Conservation (phyloP, 2,797 vertebrate genomes). For the Chelmon rostratus region DNA sequence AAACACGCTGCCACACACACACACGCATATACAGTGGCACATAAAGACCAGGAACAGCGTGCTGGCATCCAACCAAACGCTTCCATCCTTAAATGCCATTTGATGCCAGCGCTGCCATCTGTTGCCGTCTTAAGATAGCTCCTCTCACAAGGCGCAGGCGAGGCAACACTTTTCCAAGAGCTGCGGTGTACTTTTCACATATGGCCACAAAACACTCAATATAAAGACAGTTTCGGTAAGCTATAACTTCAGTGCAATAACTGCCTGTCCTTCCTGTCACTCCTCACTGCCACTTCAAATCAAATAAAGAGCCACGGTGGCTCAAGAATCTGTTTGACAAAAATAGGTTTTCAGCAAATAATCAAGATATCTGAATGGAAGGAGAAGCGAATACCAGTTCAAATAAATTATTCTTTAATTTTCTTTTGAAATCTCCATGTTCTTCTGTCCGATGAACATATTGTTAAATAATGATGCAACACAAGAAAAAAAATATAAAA, state of each 20-base stretch:
- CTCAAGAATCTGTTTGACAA: neutral
- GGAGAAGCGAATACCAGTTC: neutral
- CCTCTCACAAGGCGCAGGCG: constrained; percentile 52
- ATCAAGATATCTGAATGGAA: neutral
- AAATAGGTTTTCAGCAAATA: neutral
- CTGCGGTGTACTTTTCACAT: constrained; percentile 46
- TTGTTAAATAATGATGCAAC: neutral
- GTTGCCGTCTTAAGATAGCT: constrained; percentile 75
- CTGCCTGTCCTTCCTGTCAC: neutral
- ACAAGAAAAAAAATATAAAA: constrained; percentile 24
- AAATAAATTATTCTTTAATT: neutral
- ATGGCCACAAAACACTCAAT: constrained; percentile 41
- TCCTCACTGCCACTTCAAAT: constrained; percentile 15
- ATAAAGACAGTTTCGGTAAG: constrained; percentile 29
- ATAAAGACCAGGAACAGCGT: constrained; percentile 35
- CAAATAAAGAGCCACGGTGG: neutral
- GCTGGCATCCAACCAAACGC: constrained; percentile 60
- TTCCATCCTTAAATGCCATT: constrained; percentile 65
- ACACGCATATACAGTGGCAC: constrained; percentile 4
- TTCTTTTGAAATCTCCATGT: neutral
- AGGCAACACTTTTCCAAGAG: constrained; percentile 55
- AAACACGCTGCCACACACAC: constrained; percentile 17
- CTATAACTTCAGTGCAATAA: constrained; percentile 17
- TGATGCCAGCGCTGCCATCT: constrained; percentile 73
- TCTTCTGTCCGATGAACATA: neutral